A percentile compares a stretch with the other conserved stretches of the same genome.
Evolutionary conservation across 2,113 vertebrate species (phyloP).

Genomic region (Cromileptes altivelis): DNA sequence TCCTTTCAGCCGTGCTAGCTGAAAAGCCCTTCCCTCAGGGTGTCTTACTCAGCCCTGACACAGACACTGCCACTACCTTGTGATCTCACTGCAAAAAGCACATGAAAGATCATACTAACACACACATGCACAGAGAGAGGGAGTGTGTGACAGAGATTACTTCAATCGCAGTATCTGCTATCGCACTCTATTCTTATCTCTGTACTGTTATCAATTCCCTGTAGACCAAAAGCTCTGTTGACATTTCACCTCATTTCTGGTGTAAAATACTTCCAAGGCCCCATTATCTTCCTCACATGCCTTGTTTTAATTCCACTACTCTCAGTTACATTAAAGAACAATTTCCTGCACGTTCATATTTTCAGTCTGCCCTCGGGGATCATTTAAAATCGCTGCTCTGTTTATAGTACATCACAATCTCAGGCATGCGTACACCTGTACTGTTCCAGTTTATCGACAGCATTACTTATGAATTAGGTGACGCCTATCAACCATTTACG

Average conservation of each 20-base stretch:
- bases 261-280: constrained; percentile 56
- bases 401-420: constrained; percentile 29
- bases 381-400: constrained; percentile 30
- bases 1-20: constrained; percentile 45
- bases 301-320: constrained; percentile 38
- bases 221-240: constrained; percentile 60
- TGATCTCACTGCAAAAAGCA: constrained; percentile 71
- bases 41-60: constrained; percentile 59
- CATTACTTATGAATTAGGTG: constrained; percentile 39
- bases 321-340: constrained; percentile 29
- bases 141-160: constrained; percentile 62
- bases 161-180: constrained; percentile 69
- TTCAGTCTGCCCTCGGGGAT: constrained; percentile 17
- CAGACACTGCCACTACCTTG: constrained; percentile 61
- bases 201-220: constrained; percentile 62
- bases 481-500: constrained; percentile 37
- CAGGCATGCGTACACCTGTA: constrained; percentile 29
- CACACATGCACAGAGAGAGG: constrained; percentile 18
- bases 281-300: constrained; percentile 44
- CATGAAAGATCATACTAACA: constrained; percentile 62
- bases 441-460: constrained; percentile 17
- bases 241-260: constrained; percentile 78
- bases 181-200: constrained; percentile 73
- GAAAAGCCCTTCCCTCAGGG: constrained; percentile 67
- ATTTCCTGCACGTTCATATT: constrained; percentile 29